Conservation (phyloP, 37 sponge, comb jelly and placozoan genomes). For the Lycopodina hypogea region DNA sequence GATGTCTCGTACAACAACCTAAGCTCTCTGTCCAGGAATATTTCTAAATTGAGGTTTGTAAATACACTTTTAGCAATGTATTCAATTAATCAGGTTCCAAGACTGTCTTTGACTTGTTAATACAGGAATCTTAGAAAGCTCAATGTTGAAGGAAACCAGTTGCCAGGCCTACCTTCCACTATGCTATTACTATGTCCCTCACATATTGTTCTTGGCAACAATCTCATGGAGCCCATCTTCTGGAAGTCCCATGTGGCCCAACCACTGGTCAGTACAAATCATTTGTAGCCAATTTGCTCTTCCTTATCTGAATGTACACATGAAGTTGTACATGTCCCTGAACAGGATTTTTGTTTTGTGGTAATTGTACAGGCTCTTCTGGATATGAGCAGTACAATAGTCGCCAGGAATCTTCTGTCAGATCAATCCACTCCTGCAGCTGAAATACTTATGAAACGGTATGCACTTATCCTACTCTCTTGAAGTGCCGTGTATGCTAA, state of each 20-base stretch:
- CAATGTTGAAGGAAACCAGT: conserved; percentile 74
- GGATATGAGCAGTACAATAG: conserved; percentile 41
- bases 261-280: conserved; percentile 57
- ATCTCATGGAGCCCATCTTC: conserved; percentile 78
- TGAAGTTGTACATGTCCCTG: neutral
- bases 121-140: conserved; percentile 57
- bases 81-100: too few relatives aligned
- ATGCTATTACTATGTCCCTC: conserved; percentile 36
- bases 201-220: conserved; percentile 54
- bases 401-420: conserved; percentile 6
- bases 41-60: conserved; percentile 57
- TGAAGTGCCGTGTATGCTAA: too few relatives aligned
- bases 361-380: conserved; percentile 11
- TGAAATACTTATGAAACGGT: too few relatives aligned
- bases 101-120: neutral
- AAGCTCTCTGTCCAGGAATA: conserved; percentile 57
- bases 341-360: neutral
- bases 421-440: too few relatives aligned
- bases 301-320: neutral
- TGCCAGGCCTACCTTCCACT: conserved; percentile 65
- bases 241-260: conserved; percentile 70
- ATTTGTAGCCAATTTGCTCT: neutral
- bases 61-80: neutral
- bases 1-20: conserved; percentile 79
- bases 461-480: too few relatives aligned